Evolutionary conservation across 30 jellyfish, hydroid and myxozoan genomes (phyloP).

Genomic region (Turritopsis dohrnii): DNA sequence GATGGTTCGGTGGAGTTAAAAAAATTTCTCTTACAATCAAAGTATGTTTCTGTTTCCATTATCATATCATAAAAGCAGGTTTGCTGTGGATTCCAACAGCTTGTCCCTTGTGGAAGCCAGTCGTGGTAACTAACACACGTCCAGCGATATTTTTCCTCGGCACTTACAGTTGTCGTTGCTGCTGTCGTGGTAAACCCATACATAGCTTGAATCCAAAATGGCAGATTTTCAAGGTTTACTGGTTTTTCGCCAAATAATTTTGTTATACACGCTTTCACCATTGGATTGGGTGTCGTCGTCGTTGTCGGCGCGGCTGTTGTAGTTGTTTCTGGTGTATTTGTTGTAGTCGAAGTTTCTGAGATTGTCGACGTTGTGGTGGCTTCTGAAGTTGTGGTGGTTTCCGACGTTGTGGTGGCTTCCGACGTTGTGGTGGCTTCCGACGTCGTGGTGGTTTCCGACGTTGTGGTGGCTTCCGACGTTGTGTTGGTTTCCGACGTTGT

Average conservation of each 20-base stretch:
- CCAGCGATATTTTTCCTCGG: not conserved
- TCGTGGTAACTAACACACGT: not conserved
- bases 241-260: not conserved
- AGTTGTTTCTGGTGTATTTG: not conserved
- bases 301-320: not conserved
- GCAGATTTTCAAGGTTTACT: not conserved
- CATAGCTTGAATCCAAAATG: not conserved
- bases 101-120: not conserved
- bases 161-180: not conserved
- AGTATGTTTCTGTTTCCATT: not conserved
- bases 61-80: constrained; percentile 1
- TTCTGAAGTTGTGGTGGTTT: too few relatives aligned
- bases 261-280: not conserved
- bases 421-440: not conserved
- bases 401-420: not conserved
- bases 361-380: not conserved
- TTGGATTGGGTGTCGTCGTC: not conserved
- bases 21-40: not conserved
- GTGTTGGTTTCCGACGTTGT: not conserved
- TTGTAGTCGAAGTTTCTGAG: not conserved
- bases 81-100: not conserved
- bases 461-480: constrained; percentile 3
- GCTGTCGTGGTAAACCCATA: not conserved
- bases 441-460: not conserved
- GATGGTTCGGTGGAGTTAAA: not conserved